Evolutionary conservation across 2,797 vertebrate genomes (phyloP), one percentile per base, ranked within the genome.

Genomic region (Pipistrellus kuhlii): DNA sequence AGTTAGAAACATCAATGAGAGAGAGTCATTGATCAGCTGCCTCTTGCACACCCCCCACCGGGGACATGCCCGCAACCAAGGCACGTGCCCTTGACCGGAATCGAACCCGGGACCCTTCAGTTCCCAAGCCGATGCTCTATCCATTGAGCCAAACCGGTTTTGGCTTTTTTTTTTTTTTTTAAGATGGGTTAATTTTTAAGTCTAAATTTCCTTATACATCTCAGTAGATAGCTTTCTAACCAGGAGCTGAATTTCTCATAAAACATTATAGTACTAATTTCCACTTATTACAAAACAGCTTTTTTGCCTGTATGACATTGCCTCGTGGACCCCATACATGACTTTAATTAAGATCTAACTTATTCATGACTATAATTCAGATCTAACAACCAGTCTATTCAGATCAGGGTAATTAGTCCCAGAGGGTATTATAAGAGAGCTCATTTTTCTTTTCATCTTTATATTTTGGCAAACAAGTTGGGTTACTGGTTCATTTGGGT

Each of bases 261-360:
- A 97, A 97, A 87, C 96, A 98, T 97, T 98, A 98, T 96, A 97
- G 93, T 97, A 97, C 96, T 98, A 98, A 98, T 98, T 98, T 97
- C 91, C 0, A 4, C 97, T 97, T 97, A 98, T 98, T 98, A 97
- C 95, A 97, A 98, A 97, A 97, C 94, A 97, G 97, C 91, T 96
- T 97, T 97, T 98, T 98, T 97, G 97, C 95, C 96, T 98, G 97
- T 98, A 97, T 98, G 97, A 98, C 98, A 98, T 98, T 97, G 97
- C 97, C 97, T 98, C 97, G 98, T 98, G 97, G 97, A 98, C 98
- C 98, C 96, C 97, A 97, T 98, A 98, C 98, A 98, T 96, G 97
- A 97, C 96, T 98, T 98, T 98, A 98, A 98, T 98, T 98, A 98
- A 98, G 97, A 98, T 98, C 97, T 98, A 97, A 98, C 97, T 98